Base-by-base conservation (phyloP, 2,797 vertebrate genomes). In the Neomorphus geoffroyi region DNA sequence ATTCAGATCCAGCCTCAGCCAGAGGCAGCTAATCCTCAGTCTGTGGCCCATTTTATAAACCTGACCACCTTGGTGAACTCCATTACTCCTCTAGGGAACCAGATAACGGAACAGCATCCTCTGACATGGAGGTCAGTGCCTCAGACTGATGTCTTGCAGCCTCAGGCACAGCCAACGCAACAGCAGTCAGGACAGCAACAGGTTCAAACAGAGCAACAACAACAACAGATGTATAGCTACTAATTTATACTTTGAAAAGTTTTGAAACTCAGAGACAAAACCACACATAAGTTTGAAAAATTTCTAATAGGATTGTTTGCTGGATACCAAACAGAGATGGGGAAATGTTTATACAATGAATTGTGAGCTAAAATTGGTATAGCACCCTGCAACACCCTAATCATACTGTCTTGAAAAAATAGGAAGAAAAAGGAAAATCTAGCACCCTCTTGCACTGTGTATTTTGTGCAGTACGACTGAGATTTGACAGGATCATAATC, bases 31-130 rank as follows among this genome's bases (percentile, higher is more conserved):
- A 96, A 96, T 16, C 96, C 98, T 0, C 99, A 99, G 80, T 98
- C 99, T 0, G 99, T 99, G n/a, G 98, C 99, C 5, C 99, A 99
- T 96, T 99, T 99, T 94, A 99, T 99, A 97, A 99, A 99, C 94
- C 98, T 99, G 56, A 98, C 99, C 96, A 99, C 99, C 11, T 98
- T 99, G 87, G 99, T 99, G 96, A 99, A 99, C 97, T 99, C 99
- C 83, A 98, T 99, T 92, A 96, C 98, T 23, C 98, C 98, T 9
- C 95, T 98, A 60, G 98, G 98, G 8, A 98, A 96, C 96, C 98
- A 98, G 95, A 98, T 99, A 22, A 24, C 97, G 0, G 99, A 99
- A 56, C 98, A 98, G 71, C 98, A 98, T 6, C 98, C 98, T 6
- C 97, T 99, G 70, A 97, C 98, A 0, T 99, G 99, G 99, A 98